Evolutionary conservation across 2,113 vertebrate species (phyloP).

Genomic region (Corythaeola cristata): DNA sequence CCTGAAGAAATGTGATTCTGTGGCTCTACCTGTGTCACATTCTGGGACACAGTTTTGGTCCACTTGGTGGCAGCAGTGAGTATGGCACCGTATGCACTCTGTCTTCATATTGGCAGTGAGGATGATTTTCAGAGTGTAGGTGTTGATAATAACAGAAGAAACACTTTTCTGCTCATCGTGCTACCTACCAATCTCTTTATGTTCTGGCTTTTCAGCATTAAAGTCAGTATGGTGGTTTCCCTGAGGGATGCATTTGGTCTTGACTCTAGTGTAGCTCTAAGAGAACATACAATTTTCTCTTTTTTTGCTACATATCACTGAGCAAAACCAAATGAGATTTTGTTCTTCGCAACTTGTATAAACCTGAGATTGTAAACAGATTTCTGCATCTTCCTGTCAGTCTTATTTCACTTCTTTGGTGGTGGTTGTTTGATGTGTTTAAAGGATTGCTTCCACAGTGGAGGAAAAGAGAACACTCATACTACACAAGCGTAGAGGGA

Average conservation of each 20-base stretch:
- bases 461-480: not conserved
- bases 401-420: not conserved
- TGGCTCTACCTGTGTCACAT: rapidly evolving
- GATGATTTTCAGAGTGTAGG: not conserved
- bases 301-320: not conserved
- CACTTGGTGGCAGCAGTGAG: not conserved
- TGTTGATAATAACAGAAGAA: not conserved
- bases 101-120: not conserved
- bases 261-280: not conserved
- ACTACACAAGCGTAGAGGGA: not conserved
- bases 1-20: not conserved
- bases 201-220: not conserved
- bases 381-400: not conserved
- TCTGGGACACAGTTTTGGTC: not conserved
- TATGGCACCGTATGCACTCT: not conserved
- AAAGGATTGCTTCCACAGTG: not conserved
- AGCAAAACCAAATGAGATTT: not conserved
- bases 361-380: not conserved
- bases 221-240: not conserved
- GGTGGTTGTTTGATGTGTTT: not conserved
- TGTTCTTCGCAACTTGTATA: not conserved
- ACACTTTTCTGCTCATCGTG: not conserved
- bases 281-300: not conserved
- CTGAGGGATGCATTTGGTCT: not conserved
- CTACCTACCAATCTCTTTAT: not conserved